These are phyloP conservation scores for Euzophera pinguis DNA, from an alignment of 2,888 invertebrate genomes.

Conservation along the genomic window DNA sequence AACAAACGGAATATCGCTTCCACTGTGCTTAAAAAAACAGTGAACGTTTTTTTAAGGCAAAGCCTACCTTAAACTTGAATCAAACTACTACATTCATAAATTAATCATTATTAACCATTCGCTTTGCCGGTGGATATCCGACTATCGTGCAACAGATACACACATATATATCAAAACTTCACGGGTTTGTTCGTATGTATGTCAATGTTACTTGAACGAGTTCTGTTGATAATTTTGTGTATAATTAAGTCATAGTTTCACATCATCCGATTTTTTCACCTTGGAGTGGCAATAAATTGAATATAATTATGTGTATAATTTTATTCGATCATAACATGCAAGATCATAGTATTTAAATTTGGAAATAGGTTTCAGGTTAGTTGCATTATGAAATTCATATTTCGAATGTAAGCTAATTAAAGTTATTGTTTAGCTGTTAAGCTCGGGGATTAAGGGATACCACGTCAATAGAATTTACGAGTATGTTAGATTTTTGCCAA, in stretches of 20 bases:
- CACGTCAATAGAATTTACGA: too few species aligned
- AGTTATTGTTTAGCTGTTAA: too few species aligned
- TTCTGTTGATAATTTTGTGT: constrained; percentile 4
- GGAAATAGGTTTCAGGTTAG: not conserved
- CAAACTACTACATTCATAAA: not conserved
- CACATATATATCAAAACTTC: constrained; percentile 6
- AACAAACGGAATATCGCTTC: too few species aligned
- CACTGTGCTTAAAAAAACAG: too few species aligned
- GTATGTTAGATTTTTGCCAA: too few species aligned
- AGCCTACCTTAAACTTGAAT: not conserved
- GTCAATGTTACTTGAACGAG: constrained; percentile 11
- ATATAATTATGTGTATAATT: not conserved
- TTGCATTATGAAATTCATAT: too few species aligned
- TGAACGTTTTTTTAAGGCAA: too few species aligned
- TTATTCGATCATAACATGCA: not conserved
- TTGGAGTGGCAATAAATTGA: constrained; percentile 1
- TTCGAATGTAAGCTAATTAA: too few species aligned
- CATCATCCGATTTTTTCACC: constrained; percentile 9
- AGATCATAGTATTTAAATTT: not conserved
- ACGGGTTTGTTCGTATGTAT: constrained; percentile 10
- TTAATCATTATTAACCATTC: not conserved
- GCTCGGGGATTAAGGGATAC: too few species aligned
- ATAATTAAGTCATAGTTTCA: constrained; percentile 11
- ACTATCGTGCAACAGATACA: not conserved
- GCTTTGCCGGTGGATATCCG: not conserved